These are phyloP conservation scores for Iphiclides podalirius DNA, from an alignment of 2,888 invertebrate genomes.

Conservation along the genomic window DNA sequence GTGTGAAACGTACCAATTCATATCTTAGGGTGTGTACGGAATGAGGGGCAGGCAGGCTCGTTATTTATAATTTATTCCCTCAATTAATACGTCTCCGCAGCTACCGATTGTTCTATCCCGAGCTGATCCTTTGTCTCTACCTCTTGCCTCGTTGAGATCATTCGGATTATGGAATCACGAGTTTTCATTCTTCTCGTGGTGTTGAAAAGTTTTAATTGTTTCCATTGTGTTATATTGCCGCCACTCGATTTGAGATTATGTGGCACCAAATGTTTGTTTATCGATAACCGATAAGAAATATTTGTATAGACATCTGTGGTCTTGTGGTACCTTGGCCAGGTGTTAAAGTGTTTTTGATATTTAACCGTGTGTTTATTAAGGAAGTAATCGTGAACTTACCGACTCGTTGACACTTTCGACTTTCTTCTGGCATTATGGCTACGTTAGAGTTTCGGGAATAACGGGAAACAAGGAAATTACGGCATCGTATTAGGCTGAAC, in stretches of 20 bases:
- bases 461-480: no score
- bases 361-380: no score
- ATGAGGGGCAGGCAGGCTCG: conserved; percentile 40
- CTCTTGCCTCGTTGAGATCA: conserved; percentile 13
- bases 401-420: no score
- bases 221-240: background rate
- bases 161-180: conserved; percentile 14
- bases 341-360: no score
- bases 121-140: conserved; percentile 36
- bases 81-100: conserved; percentile 59
- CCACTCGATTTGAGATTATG: background rate
- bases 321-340: no score
- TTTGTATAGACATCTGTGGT: no score
- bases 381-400: no score
- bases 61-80: conserved; percentile 70
- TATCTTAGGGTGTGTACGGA: conserved; percentile 35
- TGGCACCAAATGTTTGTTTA: background rate
- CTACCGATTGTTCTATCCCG: conserved; percentile 34
- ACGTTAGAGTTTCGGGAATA: no score
- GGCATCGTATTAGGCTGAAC: no score
- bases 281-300: no score
- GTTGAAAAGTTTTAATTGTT: conserved; percentile 1
- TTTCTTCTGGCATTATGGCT: no score
- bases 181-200: conserved; percentile 10
- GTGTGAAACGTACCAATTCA: conserved; percentile 6